phyloP scores from a whole-genome alignment of 2,797 vertebrate genomes.

The Eulemur albifrons region DNA sequence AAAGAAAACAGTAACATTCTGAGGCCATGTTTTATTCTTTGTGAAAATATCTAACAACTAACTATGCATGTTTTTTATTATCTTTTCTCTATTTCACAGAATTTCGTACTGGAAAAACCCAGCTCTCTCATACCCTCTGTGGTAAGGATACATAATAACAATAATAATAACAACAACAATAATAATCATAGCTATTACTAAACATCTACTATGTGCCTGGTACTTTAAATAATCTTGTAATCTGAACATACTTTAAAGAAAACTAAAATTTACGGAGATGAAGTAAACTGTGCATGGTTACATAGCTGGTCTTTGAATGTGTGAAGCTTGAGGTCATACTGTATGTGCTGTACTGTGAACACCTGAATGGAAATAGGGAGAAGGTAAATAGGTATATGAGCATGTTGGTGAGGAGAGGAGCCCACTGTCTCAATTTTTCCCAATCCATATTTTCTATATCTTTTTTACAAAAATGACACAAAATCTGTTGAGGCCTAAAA shows the following conservation, averaged over 20 bases:
- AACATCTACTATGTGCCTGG: not conserved
- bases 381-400: not conserved
- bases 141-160: conserved; percentile 87
- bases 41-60: conserved; percentile 42
- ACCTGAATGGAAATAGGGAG: not conserved
- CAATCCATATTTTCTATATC: not conserved
- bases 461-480: not conserved
- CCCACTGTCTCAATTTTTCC: not conserved
- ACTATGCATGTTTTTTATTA: not conserved
- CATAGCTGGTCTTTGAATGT: not conserved
- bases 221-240: conserved; percentile 5
- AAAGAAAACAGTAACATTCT: conserved; percentile 48
- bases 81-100: conserved; percentile 85
- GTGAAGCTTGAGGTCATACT: not conserved
- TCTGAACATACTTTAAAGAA: not conserved
- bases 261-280: conserved; percentile 7
- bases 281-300: not conserved
- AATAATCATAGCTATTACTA: not conserved
- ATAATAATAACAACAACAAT: not conserved
- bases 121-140: conserved; percentile 97
- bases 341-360: not conserved
- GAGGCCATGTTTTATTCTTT: not conserved
- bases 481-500: conserved; percentile 2
- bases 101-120: conserved; percentile 98
- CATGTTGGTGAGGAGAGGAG: not conserved